Base-by-base conservation (phyloP, 2,888 invertebrate species). In the Mamestra brassicae region DNA sequence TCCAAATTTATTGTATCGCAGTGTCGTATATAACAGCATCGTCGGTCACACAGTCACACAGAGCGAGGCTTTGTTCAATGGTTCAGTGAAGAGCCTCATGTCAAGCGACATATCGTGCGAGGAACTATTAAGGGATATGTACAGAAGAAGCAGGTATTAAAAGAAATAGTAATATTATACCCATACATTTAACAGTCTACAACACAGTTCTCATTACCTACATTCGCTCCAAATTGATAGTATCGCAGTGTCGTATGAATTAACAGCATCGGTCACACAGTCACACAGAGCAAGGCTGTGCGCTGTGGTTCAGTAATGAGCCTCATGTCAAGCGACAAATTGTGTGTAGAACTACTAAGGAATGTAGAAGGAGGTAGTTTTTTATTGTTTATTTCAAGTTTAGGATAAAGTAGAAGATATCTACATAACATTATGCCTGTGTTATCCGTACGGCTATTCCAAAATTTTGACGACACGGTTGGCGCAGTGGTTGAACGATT, bases 281-380 rank as follows among this genome's bases (percentile, higher is more conserved):
- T 66, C n/a, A 66, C 54, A 63, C 60, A 50, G 55, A 74, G 67
- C 72, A n/a, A 60, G 52, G 15, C 55, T 62, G 62, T 58, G 58
- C 66, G 61, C 86, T 91, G 92, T 88, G 93, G 93, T 91, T 84
- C 87, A 85, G 86, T 94, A 94, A 95, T 94, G 93, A 94, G 92
- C 79, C 87, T 89, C 89, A 90, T 89, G 89, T 88, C 83, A 73
- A 67, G 74, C 72, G 68, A 83, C 85, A 80, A 83, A 82, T 80
- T 83, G 80, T 47, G 6, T 73, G 75, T 68, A 70, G 78, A 84
- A 47, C 66, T 79, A 81, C n/a, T 17, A 81, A 81, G 55, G 55
- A 47, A 58, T 0, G 75, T 55, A 80, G 77, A 66, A 45, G 6
- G 3, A 58, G 34, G 15, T 8, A 42, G 42, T 42, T 7, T 7